These are phyloP conservation scores for Pristionchus arcanus DNA, from an alignment of 2,888 invertebrate species.

Conservation along the genomic window DNA sequence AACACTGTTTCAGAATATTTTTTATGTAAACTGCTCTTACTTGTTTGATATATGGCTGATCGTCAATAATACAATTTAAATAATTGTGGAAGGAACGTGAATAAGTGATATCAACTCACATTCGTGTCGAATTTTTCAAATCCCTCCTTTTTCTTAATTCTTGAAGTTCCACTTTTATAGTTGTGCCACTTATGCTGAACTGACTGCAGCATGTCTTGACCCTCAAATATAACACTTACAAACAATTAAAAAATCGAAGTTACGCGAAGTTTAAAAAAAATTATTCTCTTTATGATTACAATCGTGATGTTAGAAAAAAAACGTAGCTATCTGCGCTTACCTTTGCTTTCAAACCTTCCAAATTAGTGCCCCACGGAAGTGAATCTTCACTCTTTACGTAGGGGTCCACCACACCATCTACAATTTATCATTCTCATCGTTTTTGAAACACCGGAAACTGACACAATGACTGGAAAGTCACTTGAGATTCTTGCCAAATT, in stretches of 20 bases:
- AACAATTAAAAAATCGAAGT: background rate
- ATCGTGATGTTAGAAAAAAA: background rate
- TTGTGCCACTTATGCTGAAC: conserved; percentile 70
- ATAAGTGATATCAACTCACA: conserved; percentile 56
- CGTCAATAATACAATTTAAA: no score
- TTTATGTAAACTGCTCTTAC: no score
- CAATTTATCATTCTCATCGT: conserved; percentile 35
- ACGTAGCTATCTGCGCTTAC: background rate
- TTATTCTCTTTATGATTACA: background rate
- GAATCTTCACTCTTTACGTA: conserved; percentile 56
- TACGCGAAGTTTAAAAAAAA: no score
- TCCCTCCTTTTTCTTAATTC: conserved; percentile 76
- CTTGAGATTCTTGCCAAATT: conserved; percentile 74
- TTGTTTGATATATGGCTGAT: no score
- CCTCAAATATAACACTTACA: background rate
- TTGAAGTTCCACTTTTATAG: conserved; percentile 68
- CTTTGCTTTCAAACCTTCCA: conserved; percentile 54
- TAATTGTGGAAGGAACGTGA: background rate
- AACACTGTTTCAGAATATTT: no score
- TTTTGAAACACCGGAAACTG: conserved; percentile 45
- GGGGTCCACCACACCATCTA: conserved; percentile 75
- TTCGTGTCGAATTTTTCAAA: conserved; percentile 74
- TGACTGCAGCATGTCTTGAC: conserved; percentile 60
- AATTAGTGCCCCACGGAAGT: conserved; percentile 56
- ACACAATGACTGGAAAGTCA: conserved; percentile 75